These are phyloP conservation scores for Lampris incognitus DNA, from an alignment of 2,113 vertebrate genomes.

Conservation along the genomic window DNA sequence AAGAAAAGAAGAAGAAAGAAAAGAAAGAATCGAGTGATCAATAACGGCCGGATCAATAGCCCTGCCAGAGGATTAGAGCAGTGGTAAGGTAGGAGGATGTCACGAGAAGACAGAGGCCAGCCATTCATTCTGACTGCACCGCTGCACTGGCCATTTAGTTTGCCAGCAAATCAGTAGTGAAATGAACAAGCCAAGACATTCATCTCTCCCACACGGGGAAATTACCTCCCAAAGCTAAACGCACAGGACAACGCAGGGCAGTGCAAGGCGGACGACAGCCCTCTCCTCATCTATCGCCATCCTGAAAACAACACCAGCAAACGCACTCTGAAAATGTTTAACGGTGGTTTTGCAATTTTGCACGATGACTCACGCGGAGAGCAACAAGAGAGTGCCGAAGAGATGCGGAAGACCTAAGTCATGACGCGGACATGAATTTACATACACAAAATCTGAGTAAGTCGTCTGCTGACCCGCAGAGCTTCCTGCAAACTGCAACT, in stretches of 20 bases:
- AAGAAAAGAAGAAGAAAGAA: slow-evolving; percentile 32
- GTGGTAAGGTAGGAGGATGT: slow-evolving; percentile 76
- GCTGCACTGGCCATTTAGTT: slow-evolving; percentile 75
- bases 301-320: slow-evolving; percentile 33
- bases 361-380: too few species aligned
- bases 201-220: slow-evolving; percentile 77
- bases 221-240: slow-evolving; percentile 64
- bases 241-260: slow-evolving; percentile 33
- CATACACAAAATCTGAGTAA: slow-evolving; percentile 46
- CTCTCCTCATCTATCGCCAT: slow-evolving; percentile 39
- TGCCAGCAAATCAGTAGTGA: slow-evolving; percentile 71
- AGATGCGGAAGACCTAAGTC: background rate
- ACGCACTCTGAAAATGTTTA: too few species aligned
- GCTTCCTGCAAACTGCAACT: slow-evolving; percentile 28
- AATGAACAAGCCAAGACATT: slow-evolving; percentile 76
- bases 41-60: slow-evolving; percentile 76
- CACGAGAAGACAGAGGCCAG: slow-evolving; percentile 74
- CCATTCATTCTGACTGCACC: slow-evolving; percentile 78
- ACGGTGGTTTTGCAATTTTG: too few species aligned
- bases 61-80: slow-evolving; percentile 74
- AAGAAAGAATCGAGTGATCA: slow-evolving; percentile 57
- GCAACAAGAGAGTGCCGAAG: background rate
- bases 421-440: slow-evolving; percentile 52
- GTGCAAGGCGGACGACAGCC: too few species aligned
- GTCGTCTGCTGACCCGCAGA: slow-evolving; percentile 37